These are phyloP conservation scores for Malthinus seriepunctatus DNA, from an alignment of 2,888 invertebrate species.

Conservation along the genomic window DNA sequence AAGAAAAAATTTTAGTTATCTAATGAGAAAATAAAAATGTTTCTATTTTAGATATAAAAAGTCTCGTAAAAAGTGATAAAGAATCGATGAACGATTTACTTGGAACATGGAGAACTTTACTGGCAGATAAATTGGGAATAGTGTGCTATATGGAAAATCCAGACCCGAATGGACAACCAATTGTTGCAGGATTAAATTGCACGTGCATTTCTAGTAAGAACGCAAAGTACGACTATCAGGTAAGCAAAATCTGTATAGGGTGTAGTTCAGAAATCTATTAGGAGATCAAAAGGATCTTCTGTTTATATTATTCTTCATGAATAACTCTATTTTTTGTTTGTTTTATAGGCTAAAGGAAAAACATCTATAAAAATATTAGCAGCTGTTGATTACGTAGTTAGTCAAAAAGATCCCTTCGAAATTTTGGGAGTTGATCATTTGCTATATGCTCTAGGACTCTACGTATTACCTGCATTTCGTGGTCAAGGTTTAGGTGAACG, in stretches of 20 bases:
- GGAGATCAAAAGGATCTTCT: too few relatives aligned
- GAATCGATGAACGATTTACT: constrained; percentile 37
- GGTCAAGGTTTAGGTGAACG: constrained; percentile 43
- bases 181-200: constrained; percentile 47
- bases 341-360: constrained; percentile 17
- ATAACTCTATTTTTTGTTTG: too few relatives aligned
- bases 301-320: too few relatives aligned
- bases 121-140: constrained; percentile 44
- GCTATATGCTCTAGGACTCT: constrained; percentile 46
- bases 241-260: too few relatives aligned
- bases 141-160: constrained; percentile 44
- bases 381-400: constrained; percentile 18
- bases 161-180: constrained; percentile 41
- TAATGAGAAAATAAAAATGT: too few relatives aligned
- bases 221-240: too few relatives aligned
- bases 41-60: constrained; percentile 35
- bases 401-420: constrained; percentile 36
- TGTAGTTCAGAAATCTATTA: too few relatives aligned
- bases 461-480: constrained; percentile 42
- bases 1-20: too few relatives aligned
- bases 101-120: constrained; percentile 25
- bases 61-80: constrained; percentile 15
- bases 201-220: constrained; percentile 28
- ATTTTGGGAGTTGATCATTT: constrained; percentile 39
- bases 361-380: constrained; percentile 19